These are phyloP conservation scores for Kryptolebias marmoratus DNA, from an alignment of 2,113 vertebrate genomes.

Conservation along the genomic window DNA sequence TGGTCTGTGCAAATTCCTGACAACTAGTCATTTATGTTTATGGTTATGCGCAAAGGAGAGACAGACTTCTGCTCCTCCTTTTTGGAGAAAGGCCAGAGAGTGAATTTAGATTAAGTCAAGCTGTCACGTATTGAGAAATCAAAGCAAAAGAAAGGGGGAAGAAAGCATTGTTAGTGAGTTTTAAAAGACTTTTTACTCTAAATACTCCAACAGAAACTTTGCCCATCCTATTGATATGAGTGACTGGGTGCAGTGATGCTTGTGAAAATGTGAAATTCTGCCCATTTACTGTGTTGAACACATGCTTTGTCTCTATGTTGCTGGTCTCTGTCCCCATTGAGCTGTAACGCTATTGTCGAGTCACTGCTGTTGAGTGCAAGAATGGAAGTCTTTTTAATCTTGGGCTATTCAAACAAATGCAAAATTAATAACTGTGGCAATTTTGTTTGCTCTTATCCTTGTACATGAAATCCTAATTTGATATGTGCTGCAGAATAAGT, in stretches of 20 bases:
- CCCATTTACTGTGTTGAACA: constrained; percentile 33
- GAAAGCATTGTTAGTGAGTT: background rate
- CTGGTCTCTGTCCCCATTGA: constrained; percentile 41
- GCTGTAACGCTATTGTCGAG: constrained; percentile 13
- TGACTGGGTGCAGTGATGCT: constrained; percentile 1
- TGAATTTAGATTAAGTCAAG: constrained; percentile 59
- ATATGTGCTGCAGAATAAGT: constrained; percentile 7
- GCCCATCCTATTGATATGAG: background rate
- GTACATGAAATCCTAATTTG: constrained; percentile 10
- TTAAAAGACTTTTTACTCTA: background rate
- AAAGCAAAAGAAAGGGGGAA: constrained; percentile 2
- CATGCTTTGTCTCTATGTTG: constrained; percentile 17
- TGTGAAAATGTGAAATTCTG: constrained; percentile 14
- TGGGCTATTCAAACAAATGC: constrained; percentile 4
- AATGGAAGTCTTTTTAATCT: constrained; percentile 7
- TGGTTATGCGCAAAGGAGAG: constrained; percentile 46
- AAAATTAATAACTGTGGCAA: constrained; percentile 1
- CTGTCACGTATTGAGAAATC: constrained; percentile 44
- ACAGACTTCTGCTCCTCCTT: constrained; percentile 38
- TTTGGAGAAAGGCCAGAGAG: constrained; percentile 40
- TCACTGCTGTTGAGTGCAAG: constrained; percentile 21
- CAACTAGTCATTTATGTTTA: constrained; percentile 63
- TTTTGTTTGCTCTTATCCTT: background rate
- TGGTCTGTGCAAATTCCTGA: no score
- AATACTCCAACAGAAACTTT: background rate